Base-by-base conservation (phyloP, 1,140 invertebrate genomes). In the Drosophila pachea region DNA sequence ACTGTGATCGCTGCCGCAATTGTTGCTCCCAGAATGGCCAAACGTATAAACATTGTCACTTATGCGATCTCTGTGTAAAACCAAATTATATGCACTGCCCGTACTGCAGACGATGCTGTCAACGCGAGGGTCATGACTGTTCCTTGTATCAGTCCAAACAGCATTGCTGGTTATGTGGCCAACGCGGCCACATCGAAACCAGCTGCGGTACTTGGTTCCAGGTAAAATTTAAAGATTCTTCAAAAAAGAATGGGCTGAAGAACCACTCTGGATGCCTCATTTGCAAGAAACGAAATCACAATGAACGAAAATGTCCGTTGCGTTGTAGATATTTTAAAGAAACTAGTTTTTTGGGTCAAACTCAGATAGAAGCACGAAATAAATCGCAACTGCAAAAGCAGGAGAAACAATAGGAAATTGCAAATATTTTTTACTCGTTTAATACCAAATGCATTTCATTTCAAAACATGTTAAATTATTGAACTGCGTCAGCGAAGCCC, bases 21-120 rank as follows among this genome's bases (percentile, higher is more conserved):
- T 97, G 96, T 75, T 94, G 95, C 0, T 95, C 95, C 2, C 96
- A 95, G 89, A 94, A 97, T 90, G 96, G 96, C 0, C 91, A 92
- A 74, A 92, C 91, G 0, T 97, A 97, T 81, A 91, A 89, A 11
- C 96, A 97, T 84, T 97, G 96, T 86, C 84, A 92, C 45, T 64
- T 82, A 14, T 97, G 96, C 87, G 90, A 92, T n/a, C 90, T 92
- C 58, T 97, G 96, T 89, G 95, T 97, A 0, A 97, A 97, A 89
- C 93, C 94, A 2, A 93, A 93, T 14, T 96, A 95, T 92, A 90
- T 91, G n/a, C 96, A 97, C 90, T 97, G 96, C 74, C 70, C 89
- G 1, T 90, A 81, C 7, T 97, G 96, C 84, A 88, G 91, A 0
- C 90, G 93, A 59, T 97, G 96, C 14, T 78, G 81, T 0, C 88